Evolutionary conservation across 2,113 vertebrate species (phyloP).

Genomic region (Argyrosomus japonicus): DNA sequence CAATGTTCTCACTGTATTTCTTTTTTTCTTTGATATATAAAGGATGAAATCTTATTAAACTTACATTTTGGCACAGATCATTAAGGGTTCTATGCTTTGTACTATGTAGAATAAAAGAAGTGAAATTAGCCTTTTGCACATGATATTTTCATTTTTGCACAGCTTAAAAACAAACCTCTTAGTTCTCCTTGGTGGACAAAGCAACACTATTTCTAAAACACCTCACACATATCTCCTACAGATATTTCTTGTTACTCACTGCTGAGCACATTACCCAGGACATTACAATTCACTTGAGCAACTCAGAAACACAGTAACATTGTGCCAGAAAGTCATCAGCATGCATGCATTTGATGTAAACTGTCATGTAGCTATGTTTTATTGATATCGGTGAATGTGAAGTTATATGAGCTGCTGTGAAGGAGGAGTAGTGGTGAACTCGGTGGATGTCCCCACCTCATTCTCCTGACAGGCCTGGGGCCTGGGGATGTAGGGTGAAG

Average conservation of each 20-base stretch:
- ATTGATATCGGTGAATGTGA: constrained; percentile 22
- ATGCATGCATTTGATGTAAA: background rate
- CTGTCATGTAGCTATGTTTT: constrained; percentile 24
- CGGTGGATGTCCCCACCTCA: background rate
- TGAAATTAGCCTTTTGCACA: too few species aligned
- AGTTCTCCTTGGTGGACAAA: background rate
- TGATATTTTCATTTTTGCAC: too few species aligned
- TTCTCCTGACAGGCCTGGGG: constrained; percentile 30
- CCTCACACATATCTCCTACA: background rate
- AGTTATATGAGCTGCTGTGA: background rate
- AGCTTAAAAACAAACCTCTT: background rate
- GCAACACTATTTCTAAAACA: background rate
- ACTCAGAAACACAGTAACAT: background rate
- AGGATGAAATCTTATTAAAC: too few species aligned
- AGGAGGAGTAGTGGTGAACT: constrained; percentile 14
- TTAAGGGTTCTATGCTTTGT: too few species aligned
- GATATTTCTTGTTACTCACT: too few species aligned
- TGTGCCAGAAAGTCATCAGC: background rate
- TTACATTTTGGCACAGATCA: too few species aligned
- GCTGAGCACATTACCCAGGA: background rate
- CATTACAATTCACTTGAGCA: constrained; percentile 10
- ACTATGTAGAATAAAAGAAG: too few species aligned
- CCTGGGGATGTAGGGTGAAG: constrained; percentile 11
- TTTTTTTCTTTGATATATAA: too few species aligned
- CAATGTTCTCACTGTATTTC: too few species aligned